Evolutionary conservation across 1,140 invertebrate genomes (phyloP), one percentile per base, ranked within the genome.

Genomic region (Drosophila nebulosa): DNA sequence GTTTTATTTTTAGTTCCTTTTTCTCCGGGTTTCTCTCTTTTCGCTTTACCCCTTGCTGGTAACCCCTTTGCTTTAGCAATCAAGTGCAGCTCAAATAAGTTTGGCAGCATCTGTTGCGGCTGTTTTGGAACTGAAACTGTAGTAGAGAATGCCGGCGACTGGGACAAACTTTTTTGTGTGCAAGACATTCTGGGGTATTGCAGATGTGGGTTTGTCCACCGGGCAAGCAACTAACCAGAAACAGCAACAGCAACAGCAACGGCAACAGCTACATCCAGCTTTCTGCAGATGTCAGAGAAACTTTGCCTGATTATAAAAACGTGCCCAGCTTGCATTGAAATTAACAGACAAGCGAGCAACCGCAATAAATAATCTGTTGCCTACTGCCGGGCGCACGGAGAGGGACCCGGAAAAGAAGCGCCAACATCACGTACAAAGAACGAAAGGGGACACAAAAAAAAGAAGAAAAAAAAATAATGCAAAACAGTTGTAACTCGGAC

Each of bases 241-340:
- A 59, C 35, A 68, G 26, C 62, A 60, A 26, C 65, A 65, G 55
- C 56, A 63, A 61, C 46, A 30, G 55, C 63, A 36, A 51, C 69
- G 65, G 52, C 58, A 51, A 39, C 71, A 32, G 59, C 52, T 60
- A 42, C 57, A 42, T 2, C 24, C 71, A 59, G 62, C 74, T 78
- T 73, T 81, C 75, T 84, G 79, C 77, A 85, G 81, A 77, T 85
- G 81, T 85, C 81, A 79, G 69, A 60, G 39, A 85, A 85, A 85
- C 73, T 85, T 85, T 85, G 81, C 76, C 73, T 85, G 80, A 85
- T 85, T 85, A 85, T 81, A 78, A 86, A 85, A 85, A 80, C 80
- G 80, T 84, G 80, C 81, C 74, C 73, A 74, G 81, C 73, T 77
- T 74, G 80, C 80, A 70, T 65, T 70, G 81, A 86, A 85, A 85